Evolutionary conservation across 2,888 invertebrate genomes (phyloP), one percentile per base, ranked within the genome.

Genomic region (Tenthredo notha): DNA sequence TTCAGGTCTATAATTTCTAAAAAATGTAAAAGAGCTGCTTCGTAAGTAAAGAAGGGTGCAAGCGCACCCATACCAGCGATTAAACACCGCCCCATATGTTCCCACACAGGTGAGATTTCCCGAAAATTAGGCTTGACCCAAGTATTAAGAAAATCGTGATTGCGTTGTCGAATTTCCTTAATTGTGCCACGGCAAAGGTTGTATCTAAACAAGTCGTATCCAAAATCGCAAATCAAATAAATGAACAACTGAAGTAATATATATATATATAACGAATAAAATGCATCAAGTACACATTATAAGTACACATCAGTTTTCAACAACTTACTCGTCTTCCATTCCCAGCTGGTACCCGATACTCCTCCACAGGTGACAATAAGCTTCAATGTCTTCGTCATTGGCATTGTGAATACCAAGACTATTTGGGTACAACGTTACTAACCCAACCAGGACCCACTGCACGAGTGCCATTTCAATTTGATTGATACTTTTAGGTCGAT

Each of bases 391-490:
- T 15, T 93, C 92, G 1, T 93, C 91, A 21, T 91, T 92, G 0
- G 92, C 92, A 15, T 91, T 87, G 43, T 91, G 90, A 5, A 92
- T 88, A 1, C 93, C 94, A 85, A 95, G 93, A 37, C 90, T 87
- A n/a, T 92, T 87, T 0, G 95, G 94, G 85, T 93, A 94, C 85
- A 94, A 89, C 5, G 95, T 87, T 1, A 94, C 86, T 9, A 94
- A 87, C 0, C 94, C 94, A 43, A 95, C 91, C 88, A 95, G 95
- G 0, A 94, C 94, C 88, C 94, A 94, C 87, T 95, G 95, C 0
- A 95, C 95, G 2, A 93, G 72, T 0, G 93, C 91, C 95, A 95
- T 95, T 86, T 95, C 95, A 54, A 92, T 92, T 87, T 95, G 95
- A 85, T 93, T 94, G 5, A 95, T 85, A 82, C 90, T 89, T 33